Base-by-base conservation (phyloP, 2,888 invertebrate species). In the Gymnosoma rotundatum region DNA sequence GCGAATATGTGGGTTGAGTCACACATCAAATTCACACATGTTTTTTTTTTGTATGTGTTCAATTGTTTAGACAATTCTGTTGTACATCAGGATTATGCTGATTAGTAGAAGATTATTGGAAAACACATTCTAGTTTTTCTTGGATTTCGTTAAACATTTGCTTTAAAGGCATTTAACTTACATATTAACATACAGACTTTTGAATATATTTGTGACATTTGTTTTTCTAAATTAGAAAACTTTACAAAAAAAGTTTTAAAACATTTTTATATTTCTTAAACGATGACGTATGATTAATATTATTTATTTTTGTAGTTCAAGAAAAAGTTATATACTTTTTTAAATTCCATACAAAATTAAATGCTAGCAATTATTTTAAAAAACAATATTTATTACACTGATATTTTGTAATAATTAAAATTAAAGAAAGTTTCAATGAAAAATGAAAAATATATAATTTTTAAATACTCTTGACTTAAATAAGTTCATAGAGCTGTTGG, bases 101-200 rank as follows among this genome's bases (percentile, higher is more conserved):
- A 60, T 69, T 78, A 78, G 50, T 52, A 10, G 18, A 18, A 52
- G 25, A 69, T 78, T 76, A 61, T 45, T 16, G 36, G 12, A 48
- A 56, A 56, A 1, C 14, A 32, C n/a, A 10, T n/a, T 50, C 32
- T n/a, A 14, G 8, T 16, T 14, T 54, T 20, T 54, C 7, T 5
- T 21, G 42, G 2, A 42, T 42, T 42, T 12, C 12, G 42, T 42
- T 42, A 12, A 12, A 42, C 12, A 12, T 42, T 42, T 42, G 10
- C 12, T 12, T 48, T 1, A 45, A 45, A 45, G 45, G 45, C 45
- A 12, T 45, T 45, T 12, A 9, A 12, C 9, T 45, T 45, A 12
- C 14, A 14, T 3, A 16, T n/a, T n/a, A n/a, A 45, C 12, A 45
- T 12, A 10, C 12, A 45, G 12, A 14, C 14, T 14, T 45, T 45